Evolutionary conservation across 2,113 vertebrate genomes (phyloP).

Genomic region (Helogale parvula): DNA sequence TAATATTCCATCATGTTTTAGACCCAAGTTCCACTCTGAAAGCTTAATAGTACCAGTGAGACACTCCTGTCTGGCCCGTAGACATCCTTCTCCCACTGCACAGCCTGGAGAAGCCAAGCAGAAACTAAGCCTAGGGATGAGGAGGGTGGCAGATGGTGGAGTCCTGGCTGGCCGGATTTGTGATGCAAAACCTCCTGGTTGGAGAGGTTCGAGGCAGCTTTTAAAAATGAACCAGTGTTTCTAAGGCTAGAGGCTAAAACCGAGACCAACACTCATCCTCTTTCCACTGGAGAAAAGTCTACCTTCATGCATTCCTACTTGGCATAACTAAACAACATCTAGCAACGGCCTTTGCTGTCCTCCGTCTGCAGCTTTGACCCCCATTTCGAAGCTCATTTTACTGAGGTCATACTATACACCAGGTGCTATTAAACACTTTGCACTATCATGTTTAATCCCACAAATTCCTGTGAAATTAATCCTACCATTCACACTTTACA

Average conservation of each 20-base stretch:
- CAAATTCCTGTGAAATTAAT: not conserved
- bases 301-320: not conserved
- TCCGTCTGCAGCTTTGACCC: not conserved
- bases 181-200: not conserved
- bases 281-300: not conserved
- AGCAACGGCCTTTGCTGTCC: not conserved
- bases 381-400: not conserved
- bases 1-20: not conserved
- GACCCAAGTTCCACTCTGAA: not conserved
- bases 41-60: not conserved
- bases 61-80: accelerated
- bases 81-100: not conserved
- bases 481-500: not conserved
- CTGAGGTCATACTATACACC: not conserved
- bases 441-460: not conserved
- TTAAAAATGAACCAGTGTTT: not conserved
- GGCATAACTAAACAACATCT: not conserved
- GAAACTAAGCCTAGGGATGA: not conserved
- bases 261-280: not conserved
- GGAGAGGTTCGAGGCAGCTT: not conserved
- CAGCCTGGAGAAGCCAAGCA: not conserved
- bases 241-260: not conserved
- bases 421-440: not conserved
- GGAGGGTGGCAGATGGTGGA: not conserved
- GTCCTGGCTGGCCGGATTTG: not conserved